Evolutionary conservation across 2,113 vertebrate species (phyloP).

Genomic region (Gobio gobio): DNA sequence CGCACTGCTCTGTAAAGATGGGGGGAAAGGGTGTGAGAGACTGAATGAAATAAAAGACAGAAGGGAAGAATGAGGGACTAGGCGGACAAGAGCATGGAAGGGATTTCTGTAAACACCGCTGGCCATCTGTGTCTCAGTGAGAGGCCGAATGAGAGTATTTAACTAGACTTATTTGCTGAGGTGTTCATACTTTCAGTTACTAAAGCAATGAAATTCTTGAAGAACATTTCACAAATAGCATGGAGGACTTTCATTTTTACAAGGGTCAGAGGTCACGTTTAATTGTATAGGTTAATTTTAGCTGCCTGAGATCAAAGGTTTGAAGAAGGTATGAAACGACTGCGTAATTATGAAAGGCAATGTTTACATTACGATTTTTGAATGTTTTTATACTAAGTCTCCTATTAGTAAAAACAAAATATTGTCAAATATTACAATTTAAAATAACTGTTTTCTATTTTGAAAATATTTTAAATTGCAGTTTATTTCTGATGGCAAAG

Average conservation of each 20-base stretch:
- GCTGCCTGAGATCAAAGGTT: neutral
- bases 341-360: neutral
- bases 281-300: neutral
- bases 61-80: neutral
- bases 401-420: too few relatives aligned
- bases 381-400: neutral
- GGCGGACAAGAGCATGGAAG: slow-evolving; percentile 20
- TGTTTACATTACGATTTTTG: neutral
- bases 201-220: slow-evolving; percentile 29
- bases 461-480: neutral
- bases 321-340: neutral
- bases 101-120: slow-evolving; percentile 30
- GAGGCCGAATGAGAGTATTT: slow-evolving; percentile 15
- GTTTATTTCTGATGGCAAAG: neutral
- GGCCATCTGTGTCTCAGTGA: slow-evolving; percentile 25
- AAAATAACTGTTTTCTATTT: neutral
- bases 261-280: slow-evolving; percentile 36
- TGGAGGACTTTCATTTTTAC: neutral
- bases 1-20: slow-evolving; percentile 29
- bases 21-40: neutral
- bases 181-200: slow-evolving; percentile 30
- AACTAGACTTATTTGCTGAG: slow-evolving; percentile 23
- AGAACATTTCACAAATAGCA: slow-evolving; percentile 42
- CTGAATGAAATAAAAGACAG: slow-evolving; percentile 1
- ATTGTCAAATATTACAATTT: neutral